Conservation (phyloP, 2,888 invertebrate species). For the Aquatica leii region DNA sequence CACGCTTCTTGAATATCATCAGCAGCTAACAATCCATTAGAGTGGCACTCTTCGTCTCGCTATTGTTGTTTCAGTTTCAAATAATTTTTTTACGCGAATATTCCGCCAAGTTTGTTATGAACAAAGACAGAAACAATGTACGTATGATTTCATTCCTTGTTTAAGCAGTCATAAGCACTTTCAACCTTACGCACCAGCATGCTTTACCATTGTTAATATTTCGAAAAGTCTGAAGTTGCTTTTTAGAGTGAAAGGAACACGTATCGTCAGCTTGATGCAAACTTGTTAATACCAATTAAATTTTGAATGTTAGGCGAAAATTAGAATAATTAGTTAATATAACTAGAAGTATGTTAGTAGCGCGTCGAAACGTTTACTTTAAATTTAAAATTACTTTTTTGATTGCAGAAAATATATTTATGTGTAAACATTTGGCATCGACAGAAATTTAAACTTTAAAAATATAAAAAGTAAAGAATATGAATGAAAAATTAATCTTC, state of each 20-base stretch:
- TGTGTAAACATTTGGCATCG: too few relatives aligned
- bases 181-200: constrained; percentile 28
- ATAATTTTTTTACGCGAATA: constrained; percentile 13
- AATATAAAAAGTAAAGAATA: too few relatives aligned
- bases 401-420: too few relatives aligned
- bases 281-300: background rate
- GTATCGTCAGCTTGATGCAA: constrained; percentile 14
- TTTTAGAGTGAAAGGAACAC: constrained; percentile 12
- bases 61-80: constrained; percentile 3
- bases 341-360: too few relatives aligned
- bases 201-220: constrained; percentile 28
- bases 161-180: constrained; percentile 23
- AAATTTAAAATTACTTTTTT: too few relatives aligned
- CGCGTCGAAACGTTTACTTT: too few relatives aligned
- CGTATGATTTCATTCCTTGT: constrained; percentile 13
- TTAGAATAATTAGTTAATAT: background rate
- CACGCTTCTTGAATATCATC: constrained; percentile 43
- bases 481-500: too few relatives aligned
- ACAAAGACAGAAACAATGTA: constrained; percentile 7
- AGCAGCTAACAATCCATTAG: constrained; percentile 45
- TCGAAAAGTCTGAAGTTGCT: constrained; percentile 28
- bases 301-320: background rate
- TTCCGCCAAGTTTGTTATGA: background rate
- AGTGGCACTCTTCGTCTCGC: constrained; percentile 29
- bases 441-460: too few relatives aligned